These are phyloP conservation scores for Caranx melampygus DNA, from an alignment of 2,113 vertebrate species.

Conservation along the genomic window DNA sequence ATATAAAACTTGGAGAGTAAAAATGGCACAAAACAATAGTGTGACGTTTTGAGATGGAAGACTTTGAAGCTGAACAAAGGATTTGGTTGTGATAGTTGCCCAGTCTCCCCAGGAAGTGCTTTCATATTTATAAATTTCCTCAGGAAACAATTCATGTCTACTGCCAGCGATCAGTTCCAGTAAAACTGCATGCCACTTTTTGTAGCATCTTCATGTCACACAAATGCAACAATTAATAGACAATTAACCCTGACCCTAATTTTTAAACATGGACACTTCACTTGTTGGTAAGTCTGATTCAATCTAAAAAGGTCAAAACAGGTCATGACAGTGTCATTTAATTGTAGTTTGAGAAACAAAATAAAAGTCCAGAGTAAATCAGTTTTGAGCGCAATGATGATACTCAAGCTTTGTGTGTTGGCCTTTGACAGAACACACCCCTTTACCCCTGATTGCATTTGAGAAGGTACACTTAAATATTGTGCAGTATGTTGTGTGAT, in stretches of 20 bases:
- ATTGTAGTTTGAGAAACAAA: neutral
- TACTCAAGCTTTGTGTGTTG: neutral
- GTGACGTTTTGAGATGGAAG: slow-evolving; percentile 1
- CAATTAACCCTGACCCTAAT: neutral
- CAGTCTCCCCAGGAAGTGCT: neutral
- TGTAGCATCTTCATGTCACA: neutral
- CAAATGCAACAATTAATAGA: neutral
- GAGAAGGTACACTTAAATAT: neutral
- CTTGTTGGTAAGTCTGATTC: neutral
- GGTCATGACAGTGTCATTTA: neutral
- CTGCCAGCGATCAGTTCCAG: neutral
- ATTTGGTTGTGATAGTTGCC: neutral
- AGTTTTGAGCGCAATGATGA: neutral
- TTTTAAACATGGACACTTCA: neutral
- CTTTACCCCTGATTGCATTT: neutral
- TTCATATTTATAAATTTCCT: neutral
- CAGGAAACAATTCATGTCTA: neutral
- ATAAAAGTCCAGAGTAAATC: neutral
- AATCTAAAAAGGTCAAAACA: neutral
- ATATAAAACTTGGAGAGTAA: neutral
- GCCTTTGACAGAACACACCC: neutral
- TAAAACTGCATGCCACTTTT: neutral
- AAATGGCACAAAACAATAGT: neutral
- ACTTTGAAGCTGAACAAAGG: slow-evolving; percentile 4
- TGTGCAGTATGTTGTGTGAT: neutral